Base-by-base conservation (phyloP, 2,797 vertebrate genomes). In the Myripristis jacobus region DNA sequence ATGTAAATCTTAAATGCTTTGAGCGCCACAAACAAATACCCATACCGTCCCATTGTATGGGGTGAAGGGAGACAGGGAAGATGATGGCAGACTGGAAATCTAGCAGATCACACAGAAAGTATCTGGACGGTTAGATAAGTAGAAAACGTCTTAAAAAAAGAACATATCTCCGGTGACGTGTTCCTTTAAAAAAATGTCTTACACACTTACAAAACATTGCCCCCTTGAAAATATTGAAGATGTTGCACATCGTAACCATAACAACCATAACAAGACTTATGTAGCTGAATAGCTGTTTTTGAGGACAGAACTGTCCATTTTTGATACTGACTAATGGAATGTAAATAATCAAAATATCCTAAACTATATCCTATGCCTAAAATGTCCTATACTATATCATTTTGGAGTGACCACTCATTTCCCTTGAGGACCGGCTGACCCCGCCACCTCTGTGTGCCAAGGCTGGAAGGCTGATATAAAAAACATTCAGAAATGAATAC, bases 381-480 rank as follows among this genome's bases (percentile, higher is more conserved):
- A n/a, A n/a, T n/a, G n/a, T n/a, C n/a, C n/a, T n/a, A n/a, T n/a
- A n/a, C n/a, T 12, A 50, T 1, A 22, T 13, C 25, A 6, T 52
- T 24, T 52, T 52, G 13, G 15, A 24, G 25, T 25, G 13, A 52
- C 15, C 25, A 6, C 16, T 21, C 15, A 16, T 4, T 52, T 52
- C 7, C 6, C 6, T 52, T 52, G 24, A 44, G 22, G 43, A 2
- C 36, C 19, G 15, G 4, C 60, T 63, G 15, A 3, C 3, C 29
- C 31, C 11, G 18, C 9, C 13, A 18, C 2, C 27, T 9, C 22
- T 51, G 11, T 7, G 1, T 64, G 6, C 12, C 22, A 38, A 27
- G 2, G 29, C 67, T 62, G 27, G 29, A 38, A 57, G 51, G 22
- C 48, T 67, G 52, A 54, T 46, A 62, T 41, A 38, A 63, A 53